Percentiles rank a stretch among this genome's conserved stretches.
Evolutionary conservation across 2,113 vertebrate species (phyloP).

Genomic region (Onychorhynchus coronatus): DNA sequence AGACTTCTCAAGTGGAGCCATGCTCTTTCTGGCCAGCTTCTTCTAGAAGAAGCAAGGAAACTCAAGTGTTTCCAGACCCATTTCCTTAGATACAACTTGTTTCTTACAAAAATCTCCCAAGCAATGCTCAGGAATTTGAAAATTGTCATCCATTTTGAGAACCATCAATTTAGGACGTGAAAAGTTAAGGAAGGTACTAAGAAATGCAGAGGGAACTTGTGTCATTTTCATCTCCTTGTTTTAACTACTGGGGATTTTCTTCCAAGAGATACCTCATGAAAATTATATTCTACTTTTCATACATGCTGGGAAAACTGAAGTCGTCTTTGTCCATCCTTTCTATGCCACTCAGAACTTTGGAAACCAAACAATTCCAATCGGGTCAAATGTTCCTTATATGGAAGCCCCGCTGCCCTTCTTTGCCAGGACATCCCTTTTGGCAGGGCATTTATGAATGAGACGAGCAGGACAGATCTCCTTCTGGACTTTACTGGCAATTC

Average conservation of each 20-base stretch:
- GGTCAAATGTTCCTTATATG: neutral
- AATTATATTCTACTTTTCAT: neutral
- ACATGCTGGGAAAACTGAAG: neutral
- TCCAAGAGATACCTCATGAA: neutral
- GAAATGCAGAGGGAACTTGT: neutral
- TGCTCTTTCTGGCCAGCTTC: neutral
- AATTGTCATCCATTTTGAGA: neutral
- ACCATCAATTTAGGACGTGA: neutral
- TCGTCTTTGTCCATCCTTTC: neutral
- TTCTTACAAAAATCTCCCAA: neutral
- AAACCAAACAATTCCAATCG: neutral
- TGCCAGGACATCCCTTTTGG: neutral
- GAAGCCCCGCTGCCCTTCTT: neutral
- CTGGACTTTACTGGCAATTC: neutral
- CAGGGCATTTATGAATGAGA: neutral
- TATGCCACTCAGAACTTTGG: neutral
- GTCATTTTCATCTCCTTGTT: neutral
- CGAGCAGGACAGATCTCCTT: neutral
- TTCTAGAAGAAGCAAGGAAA: neutral
- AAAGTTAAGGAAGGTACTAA: neutral
- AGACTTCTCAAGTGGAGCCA: neutral
- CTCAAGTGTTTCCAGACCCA: neutral
- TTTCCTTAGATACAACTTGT: neutral
- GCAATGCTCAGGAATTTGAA: neutral
- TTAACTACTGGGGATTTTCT: neutral